Evolutionary conservation across 2,797 vertebrate genomes (phyloP).

Genomic region (Linurgus olivaceus): DNA sequence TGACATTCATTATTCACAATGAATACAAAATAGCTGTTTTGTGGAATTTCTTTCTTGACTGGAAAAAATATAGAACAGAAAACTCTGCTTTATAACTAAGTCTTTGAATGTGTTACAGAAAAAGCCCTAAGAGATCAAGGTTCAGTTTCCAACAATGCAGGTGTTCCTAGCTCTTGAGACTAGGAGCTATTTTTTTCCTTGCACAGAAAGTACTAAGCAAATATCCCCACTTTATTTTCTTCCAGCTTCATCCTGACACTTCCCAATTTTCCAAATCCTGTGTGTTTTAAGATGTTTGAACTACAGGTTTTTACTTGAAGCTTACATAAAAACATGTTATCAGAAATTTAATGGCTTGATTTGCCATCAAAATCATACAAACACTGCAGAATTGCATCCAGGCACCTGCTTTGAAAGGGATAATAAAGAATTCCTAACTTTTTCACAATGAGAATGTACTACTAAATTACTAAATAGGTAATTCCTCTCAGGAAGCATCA

Average conservation of each 20-base stretch:
- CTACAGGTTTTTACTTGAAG: neutral
- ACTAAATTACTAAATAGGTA: neutral
- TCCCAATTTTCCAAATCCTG: neutral
- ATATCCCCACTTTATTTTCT: neutral
- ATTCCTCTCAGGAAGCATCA: neutral
- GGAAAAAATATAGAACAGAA: neutral
- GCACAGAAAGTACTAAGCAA: neutral
- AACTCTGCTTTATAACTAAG: neutral
- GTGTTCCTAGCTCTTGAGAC: neutral
- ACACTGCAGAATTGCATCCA: neutral
- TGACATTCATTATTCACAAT: neutral
- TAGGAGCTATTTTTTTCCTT: neutral
- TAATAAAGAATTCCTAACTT: neutral
- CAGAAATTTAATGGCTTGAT: neutral
- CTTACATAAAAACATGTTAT: neutral
- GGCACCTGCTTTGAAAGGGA: neutral
- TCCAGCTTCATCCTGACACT: neutral
- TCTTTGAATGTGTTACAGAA: neutral
- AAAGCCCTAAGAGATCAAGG: neutral
- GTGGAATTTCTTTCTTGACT: neutral
- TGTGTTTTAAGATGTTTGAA: neutral
- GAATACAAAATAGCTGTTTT: neutral
- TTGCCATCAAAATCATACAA: neutral
- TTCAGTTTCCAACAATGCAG: neutral
- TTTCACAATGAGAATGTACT: neutral